These are phyloP conservation scores for Napeogenes sylphis DNA, from an alignment of 2,888 invertebrate species.

Conservation along the genomic window DNA sequence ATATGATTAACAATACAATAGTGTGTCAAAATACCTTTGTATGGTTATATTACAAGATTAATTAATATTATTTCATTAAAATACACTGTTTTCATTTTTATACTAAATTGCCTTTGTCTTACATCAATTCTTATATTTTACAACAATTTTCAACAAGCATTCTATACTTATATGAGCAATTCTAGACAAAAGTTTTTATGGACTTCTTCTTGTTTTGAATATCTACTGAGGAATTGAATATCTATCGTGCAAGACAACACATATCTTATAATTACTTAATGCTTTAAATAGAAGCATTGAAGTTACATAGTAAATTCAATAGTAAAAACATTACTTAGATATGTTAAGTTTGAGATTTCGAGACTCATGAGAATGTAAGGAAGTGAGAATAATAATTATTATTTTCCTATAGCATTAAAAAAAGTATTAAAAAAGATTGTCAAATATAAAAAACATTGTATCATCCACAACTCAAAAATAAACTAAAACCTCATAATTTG, in stretches of 20 bases:
- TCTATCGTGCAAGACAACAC: background rate
- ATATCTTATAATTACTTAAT: too few species aligned
- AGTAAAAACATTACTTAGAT: background rate
- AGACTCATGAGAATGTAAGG: background rate
- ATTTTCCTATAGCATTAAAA: too few species aligned
- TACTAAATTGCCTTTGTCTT: constrained; percentile 17
- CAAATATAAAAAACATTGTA: too few species aligned
- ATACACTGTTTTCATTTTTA: too few species aligned
- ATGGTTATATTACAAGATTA: constrained; percentile 10
- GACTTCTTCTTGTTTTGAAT: background rate
- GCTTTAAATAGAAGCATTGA: too few species aligned
- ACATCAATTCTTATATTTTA: background rate
- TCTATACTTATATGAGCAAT: background rate
- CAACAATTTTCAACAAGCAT: background rate
- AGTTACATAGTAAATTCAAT: background rate
- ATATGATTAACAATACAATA: constrained; percentile 9
- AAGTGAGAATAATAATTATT: background rate
- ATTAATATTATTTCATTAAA: constrained; percentile 8
- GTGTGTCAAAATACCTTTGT: constrained; percentile 6
- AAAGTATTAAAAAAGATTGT: too few species aligned
- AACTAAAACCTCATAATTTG: too few species aligned
- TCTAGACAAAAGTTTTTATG: background rate
- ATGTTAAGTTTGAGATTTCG: constrained; percentile 5
- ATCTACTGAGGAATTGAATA: background rate
- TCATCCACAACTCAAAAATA: too few species aligned